Base-by-base conservation (phyloP, 2,797 vertebrate genomes). In the Coranthus polyacanthus region DNA sequence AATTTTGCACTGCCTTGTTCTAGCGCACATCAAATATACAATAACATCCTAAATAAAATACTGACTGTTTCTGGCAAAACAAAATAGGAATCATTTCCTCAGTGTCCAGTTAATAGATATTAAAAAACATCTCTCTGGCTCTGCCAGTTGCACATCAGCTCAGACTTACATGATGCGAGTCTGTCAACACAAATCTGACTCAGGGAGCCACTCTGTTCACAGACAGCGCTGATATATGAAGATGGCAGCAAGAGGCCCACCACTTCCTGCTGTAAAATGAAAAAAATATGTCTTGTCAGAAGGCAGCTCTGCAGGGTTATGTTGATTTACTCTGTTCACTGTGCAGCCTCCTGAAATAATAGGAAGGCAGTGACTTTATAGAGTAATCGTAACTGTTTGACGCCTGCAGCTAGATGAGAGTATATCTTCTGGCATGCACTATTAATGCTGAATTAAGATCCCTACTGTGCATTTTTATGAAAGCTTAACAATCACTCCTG, bases 181-280 rank as follows among this genome's bases (percentile, higher is more conserved):
- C 68, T 83, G 78, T 87, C 86, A 81, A 65, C 77, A 67, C 81
- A 80, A 76, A 82, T 84, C 83, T 84, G 60, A 71, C 46, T 78
- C 65, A 46, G 72, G 12, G 70, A 43, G 52, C 57, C 63, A 24
- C 64, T 78, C 61, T 57, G 65, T 55, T 77, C 68, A 37, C 67
- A 60, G 81, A 69, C 79, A 36, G 64, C 22, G 0, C 47, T 77
- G 78, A 87, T 85, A 63, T 77, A 89, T 63, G 32, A 76, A 80
- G 78, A 85, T 51, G 81, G 78, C 78, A 64, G 69, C 18, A 18
- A 67, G 45, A 82, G 72, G 62, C 24, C 68, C 47, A 47, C 75
- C 68, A 75, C 83, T 72, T 88, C 81, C 73, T 68, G 55, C 60
- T 76, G 64, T 60, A 74, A 77, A 79, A 84, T 66, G 65, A 68